Conservation (phyloP, 2,113 vertebrate species). For the Pluvianellus socialis region DNA sequence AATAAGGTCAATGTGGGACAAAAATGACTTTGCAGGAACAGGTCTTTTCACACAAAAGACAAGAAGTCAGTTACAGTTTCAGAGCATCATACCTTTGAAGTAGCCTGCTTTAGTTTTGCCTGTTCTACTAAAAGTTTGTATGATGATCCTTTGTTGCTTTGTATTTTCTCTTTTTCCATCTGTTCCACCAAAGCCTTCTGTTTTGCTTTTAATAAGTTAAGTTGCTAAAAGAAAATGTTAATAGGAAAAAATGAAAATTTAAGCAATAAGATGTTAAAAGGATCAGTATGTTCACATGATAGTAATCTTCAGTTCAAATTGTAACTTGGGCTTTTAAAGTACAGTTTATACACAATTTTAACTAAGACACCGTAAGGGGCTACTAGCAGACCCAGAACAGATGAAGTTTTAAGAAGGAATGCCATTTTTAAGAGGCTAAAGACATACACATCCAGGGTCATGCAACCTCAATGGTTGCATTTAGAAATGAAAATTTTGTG, state of each 20-base stretch:
- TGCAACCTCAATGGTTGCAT: background rate
- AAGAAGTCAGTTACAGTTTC: slow-evolving; percentile 63
- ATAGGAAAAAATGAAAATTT: slow-evolving; percentile 71
- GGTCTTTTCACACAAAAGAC: slow-evolving; percentile 41
- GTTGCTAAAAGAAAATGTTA: slow-evolving; percentile 93
- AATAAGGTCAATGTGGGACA: slow-evolving; percentile 10
- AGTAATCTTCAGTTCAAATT: slow-evolving; percentile 26
- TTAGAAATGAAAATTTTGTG: background rate
- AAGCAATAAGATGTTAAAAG: slow-evolving; percentile 70
- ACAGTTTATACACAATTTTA: background rate
- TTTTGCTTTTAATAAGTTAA: slow-evolving; percentile 99
- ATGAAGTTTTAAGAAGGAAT: background rate
- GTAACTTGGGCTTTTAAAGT: background rate
- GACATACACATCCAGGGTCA: background rate
- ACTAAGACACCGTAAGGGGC: background rate
- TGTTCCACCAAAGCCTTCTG: slow-evolving; percentile 99
- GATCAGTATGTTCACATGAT: slow-evolving; percentile 58
- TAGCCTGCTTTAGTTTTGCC: slow-evolving; percentile 98
- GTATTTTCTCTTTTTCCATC: slow-evolving; percentile 99
- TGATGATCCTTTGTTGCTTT: slow-evolving; percentile 99
- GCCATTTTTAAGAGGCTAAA: background rate
- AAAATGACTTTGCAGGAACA: slow-evolving; percentile 60
- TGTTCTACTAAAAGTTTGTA: slow-evolving; percentile 99
- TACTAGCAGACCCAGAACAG: background rate
- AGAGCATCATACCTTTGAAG: slow-evolving; percentile 90